Percentiles rank a stretch among this genome's conserved stretches.
Evolutionary conservation across 2,888 invertebrate genomes (phyloP).

Genomic region (Drosophila diplacantha): DNA sequence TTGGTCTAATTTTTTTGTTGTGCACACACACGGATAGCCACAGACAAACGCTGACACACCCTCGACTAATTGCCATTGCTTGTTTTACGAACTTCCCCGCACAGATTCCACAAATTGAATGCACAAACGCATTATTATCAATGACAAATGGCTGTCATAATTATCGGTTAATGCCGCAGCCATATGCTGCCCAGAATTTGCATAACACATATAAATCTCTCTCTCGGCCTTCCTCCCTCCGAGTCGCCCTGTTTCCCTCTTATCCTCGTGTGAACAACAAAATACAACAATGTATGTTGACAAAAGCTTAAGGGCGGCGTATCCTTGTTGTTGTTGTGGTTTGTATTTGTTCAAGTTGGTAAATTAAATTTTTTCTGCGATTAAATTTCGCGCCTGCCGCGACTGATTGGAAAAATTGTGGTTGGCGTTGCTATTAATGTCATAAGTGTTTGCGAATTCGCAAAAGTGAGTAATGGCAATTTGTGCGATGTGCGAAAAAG

Average conservation of each 20-base stretch:
- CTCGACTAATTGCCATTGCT: conserved; percentile 44
- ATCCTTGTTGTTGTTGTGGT: conserved; percentile 5
- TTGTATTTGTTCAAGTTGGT: conserved; percentile 9
- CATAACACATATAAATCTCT: conserved; percentile 48
- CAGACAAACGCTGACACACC: conserved; percentile 4
- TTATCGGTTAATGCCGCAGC: conserved; percentile 69
- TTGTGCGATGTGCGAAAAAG: conserved; percentile 14
- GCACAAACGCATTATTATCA: conserved; percentile 50
- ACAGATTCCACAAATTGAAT: conserved; percentile 42
- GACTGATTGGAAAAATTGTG: conserved; percentile 22
- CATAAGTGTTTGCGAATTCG: conserved; percentile 33
- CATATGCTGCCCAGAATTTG: conserved; percentile 64
- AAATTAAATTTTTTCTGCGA: conserved; percentile 29
- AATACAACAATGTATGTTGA: conserved; percentile 28
- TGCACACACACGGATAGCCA: neutral
- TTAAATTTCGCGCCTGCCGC: conserved; percentile 24
- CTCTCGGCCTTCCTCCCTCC: neutral
- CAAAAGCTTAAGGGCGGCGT: conserved; percentile 34
- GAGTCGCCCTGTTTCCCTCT: neutral
- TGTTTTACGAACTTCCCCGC: conserved; percentile 38
- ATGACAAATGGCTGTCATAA: conserved; percentile 67
- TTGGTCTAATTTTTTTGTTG: neutral
- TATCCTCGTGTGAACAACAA: conserved; percentile 13
- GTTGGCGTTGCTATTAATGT: conserved; percentile 24
- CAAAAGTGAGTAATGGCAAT: conserved; percentile 17